These are phyloP conservation scores for Riparia riparia DNA, from an alignment of 2,113 vertebrate genomes.

Conservation along the genomic window DNA sequence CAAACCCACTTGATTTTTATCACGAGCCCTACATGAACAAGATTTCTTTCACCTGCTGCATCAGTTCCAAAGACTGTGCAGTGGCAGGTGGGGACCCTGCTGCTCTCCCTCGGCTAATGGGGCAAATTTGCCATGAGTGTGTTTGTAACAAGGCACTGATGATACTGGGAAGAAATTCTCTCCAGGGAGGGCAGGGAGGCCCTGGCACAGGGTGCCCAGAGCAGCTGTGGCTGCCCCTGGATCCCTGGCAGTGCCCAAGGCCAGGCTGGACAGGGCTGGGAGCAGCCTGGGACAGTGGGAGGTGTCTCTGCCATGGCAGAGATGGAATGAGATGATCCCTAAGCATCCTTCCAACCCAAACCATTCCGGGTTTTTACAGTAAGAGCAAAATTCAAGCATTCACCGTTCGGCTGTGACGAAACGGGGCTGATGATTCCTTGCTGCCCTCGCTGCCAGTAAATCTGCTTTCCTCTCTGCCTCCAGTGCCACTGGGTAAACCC, in stretches of 20 bases:
- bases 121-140: accelerated
- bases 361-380: neutral
- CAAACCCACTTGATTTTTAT: neutral
- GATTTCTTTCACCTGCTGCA: neutral
- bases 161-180: neutral
- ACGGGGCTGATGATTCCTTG: accelerated
- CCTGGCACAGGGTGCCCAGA: neutral
- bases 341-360: neutral
- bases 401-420: accelerated
- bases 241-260: neutral
- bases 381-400: too few relatives aligned
- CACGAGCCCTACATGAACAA: neutral
- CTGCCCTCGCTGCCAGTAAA: neutral
- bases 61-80: accelerated
- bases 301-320: neutral
- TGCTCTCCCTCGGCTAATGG: neutral
- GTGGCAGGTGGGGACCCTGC: neutral
- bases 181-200: accelerated
- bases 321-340: neutral
- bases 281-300: accelerated
- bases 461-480: neutral
- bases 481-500: neutral
- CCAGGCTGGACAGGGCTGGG: neutral
- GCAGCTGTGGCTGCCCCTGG: neutral
- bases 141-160: accelerated